These are phyloP conservation scores for Calliphora vomitoria DNA, from an alignment of 2,888 invertebrate species.

Conservation along the genomic window DNA sequence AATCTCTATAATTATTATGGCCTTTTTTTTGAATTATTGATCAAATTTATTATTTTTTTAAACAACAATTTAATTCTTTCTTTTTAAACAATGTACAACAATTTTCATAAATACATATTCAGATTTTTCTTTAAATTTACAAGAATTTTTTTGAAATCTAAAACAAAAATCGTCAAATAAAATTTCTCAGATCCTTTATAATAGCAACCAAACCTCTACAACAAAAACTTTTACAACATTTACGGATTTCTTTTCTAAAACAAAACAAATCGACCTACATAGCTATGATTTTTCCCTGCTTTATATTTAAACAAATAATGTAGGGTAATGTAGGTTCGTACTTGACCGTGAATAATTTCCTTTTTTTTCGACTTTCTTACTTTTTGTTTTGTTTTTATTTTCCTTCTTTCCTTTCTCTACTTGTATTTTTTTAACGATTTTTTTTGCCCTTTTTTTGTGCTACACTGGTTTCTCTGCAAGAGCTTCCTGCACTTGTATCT, in stretches of 20 bases:
- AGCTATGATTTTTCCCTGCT: background rate
- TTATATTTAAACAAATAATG: conserved; percentile 8
- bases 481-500: conserved; percentile 70
- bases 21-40: too few species aligned
- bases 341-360: conserved; percentile 69
- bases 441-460: conserved; percentile 36
- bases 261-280: conserved; percentile 41
- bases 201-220: background rate
- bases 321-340: conserved; percentile 65
- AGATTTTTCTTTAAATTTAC: too few species aligned
- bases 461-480: conserved; percentile 59
- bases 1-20: too few species aligned
- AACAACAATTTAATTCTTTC: too few species aligned
- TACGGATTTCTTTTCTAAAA: background rate
- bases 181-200: background rate
- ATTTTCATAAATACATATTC: too few species aligned
- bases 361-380: conserved; percentile 24
- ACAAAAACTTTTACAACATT: background rate
- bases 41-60: too few species aligned
- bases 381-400: conserved; percentile 28
- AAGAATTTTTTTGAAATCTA: too few species aligned
- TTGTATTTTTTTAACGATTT: conserved; percentile 6
- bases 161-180: too few species aligned
- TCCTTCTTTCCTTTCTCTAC: conserved; percentile 35
- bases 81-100: too few species aligned